phyloP scores from a whole-genome alignment of 2,113 vertebrate genomes.

The Manacus vitellinus region DNA sequence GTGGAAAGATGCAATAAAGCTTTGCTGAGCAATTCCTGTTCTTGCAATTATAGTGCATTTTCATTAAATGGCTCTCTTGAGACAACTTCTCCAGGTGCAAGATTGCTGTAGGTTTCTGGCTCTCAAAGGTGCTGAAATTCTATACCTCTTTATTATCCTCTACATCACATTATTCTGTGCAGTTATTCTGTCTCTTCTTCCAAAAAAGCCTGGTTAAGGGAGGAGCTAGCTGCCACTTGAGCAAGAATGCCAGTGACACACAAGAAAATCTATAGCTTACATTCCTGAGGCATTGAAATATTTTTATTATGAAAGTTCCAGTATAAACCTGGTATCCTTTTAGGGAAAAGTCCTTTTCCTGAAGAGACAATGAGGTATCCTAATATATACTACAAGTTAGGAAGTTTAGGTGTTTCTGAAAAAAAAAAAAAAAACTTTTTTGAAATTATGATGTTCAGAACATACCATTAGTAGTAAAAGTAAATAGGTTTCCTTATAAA shows the following conservation, averaged over 20 bases:
- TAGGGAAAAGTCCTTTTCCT: background rate
- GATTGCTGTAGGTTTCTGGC: conserved; percentile 3
- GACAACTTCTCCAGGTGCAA: background rate
- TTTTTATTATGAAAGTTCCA: background rate
- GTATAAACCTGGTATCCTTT: background rate
- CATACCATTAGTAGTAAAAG: background rate
- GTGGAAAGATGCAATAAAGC: background rate
- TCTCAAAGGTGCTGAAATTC: background rate
- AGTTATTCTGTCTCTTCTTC: background rate
- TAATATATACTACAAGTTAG: background rate
- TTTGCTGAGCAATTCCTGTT: background rate
- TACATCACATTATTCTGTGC: background rate
- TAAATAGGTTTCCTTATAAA: background rate
- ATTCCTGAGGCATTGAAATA: background rate
- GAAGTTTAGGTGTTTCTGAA: background rate
- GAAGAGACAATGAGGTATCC: background rate
- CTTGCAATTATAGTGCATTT: background rate
- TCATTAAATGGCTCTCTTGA: background rate
- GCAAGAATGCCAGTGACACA: background rate
- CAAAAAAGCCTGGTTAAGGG: background rate
- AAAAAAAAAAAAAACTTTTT: background rate
- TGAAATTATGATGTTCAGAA: background rate
- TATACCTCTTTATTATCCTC: conserved; percentile 16
- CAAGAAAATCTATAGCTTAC: background rate
- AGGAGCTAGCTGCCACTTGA: background rate